phyloP scores from a whole-genome alignment of 1,140 invertebrate species.

The Lasioglossum baleicum region DNA sequence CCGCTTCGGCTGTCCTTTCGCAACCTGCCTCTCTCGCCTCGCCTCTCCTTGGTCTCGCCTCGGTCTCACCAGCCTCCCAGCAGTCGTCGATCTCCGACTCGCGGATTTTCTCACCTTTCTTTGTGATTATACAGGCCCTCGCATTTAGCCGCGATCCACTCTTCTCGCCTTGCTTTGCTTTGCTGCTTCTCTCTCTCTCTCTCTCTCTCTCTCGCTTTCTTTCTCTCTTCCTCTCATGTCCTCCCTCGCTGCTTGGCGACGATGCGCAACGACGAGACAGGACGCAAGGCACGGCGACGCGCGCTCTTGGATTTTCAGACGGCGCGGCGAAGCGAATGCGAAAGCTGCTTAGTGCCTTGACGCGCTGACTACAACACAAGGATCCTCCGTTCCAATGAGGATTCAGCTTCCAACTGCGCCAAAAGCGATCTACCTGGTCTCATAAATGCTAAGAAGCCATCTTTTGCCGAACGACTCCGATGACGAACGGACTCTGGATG shows the following conservation, averaged over 20 bases:
- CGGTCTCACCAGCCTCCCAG: constrained; percentile 20
- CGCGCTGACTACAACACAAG: constrained; percentile 1
- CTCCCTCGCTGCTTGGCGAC: background rate
- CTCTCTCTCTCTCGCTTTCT: too few relatives aligned
- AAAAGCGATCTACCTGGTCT: too few relatives aligned
- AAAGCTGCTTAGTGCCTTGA: constrained; percentile 54
- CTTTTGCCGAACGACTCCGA: too few relatives aligned
- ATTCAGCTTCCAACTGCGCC: too few relatives aligned
- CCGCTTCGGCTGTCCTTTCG: constrained; percentile 73
- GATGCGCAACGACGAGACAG: too few relatives aligned
- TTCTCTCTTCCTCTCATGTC: background rate
- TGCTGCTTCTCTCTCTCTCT: too few relatives aligned
- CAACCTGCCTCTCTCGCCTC: constrained; percentile 37
- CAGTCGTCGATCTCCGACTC: background rate
- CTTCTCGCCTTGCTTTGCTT: background rate
- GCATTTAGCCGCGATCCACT: constrained; percentile 4
- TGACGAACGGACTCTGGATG: too few relatives aligned
- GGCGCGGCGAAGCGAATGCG: constrained; percentile 40
- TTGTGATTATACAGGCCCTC: constrained; percentile 9
- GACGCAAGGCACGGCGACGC: constrained; percentile 35
- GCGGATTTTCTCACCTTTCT: constrained; percentile 39
- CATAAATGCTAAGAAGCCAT: too few relatives aligned
- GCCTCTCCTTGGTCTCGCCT: background rate
- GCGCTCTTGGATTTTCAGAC: constrained; percentile 40
- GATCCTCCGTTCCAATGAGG: constrained; percentile 11